Conservation (phyloP, 2,888 invertebrate genomes). For the Hirtodrosophila trivittata region DNA sequence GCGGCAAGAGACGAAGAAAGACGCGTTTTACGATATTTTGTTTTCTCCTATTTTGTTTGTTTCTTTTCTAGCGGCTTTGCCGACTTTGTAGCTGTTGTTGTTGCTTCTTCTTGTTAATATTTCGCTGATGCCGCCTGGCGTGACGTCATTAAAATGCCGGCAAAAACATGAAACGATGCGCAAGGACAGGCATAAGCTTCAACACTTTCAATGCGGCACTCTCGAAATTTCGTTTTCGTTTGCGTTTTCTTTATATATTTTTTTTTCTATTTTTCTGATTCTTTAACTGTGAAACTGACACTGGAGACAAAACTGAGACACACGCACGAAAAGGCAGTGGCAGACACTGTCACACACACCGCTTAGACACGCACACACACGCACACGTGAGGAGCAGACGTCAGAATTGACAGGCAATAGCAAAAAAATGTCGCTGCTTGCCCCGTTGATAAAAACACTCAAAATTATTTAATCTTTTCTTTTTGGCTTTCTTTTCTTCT, state of each 20-base stretch:
- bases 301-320: constrained; percentile 23
- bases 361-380: constrained; percentile 4
- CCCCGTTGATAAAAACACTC: constrained; percentile 31
- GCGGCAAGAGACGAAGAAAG: too few relatives aligned
- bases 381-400: constrained; percentile 38
- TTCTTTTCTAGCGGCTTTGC: neutral
- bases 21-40: too few relatives aligned
- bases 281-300: constrained; percentile 33
- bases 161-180: constrained; percentile 42
- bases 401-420: constrained; percentile 48
- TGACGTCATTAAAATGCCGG: constrained; percentile 77
- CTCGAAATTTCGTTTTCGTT: constrained; percentile 26
- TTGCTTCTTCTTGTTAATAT: constrained; percentile 18
- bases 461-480: constrained; percentile 18
- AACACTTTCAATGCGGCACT: constrained; percentile 23
- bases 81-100: neutral
- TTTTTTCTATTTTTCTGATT: constrained; percentile 14
- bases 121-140: constrained; percentile 40
- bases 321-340: constrained; percentile 28
- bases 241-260: constrained; percentile 25
- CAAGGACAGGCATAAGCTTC: constrained; percentile 13
- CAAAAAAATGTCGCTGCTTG: constrained; percentile 31
- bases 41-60: too few relatives aligned
- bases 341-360: constrained; percentile 35
- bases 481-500: neutral